Evolutionary conservation across 2,113 vertebrate species (phyloP).

Genomic region (Steatornis caripensis): DNA sequence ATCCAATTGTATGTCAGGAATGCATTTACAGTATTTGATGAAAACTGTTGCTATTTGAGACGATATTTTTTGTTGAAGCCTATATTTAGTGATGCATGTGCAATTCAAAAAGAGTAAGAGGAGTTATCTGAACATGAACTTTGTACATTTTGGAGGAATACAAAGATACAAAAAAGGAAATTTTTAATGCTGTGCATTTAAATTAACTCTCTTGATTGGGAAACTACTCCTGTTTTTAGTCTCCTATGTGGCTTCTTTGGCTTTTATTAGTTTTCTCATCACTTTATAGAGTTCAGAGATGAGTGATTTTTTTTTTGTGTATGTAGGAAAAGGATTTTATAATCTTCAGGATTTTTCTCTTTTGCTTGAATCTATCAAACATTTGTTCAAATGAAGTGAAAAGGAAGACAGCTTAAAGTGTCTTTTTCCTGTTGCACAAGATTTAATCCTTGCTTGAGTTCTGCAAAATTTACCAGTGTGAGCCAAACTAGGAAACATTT

Average conservation of each 20-base stretch:
- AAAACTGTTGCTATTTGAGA: not conserved
- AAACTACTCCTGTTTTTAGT: not conserved
- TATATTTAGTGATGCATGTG: not conserved
- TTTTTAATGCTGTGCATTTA: not conserved
- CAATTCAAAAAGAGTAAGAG: not conserved
- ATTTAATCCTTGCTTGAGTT: not conserved
- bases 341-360: not conserved
- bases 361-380: not conserved
- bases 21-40: not conserved
- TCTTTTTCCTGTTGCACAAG: not conserved
- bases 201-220: not conserved
- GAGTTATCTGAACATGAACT: not conserved
- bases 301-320: conserved; percentile 29
- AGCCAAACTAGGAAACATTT: conserved; percentile 19
- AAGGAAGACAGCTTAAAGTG: not conserved
- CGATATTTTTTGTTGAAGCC: not conserved
- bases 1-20: not conserved
- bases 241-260: not conserved
- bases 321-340: not conserved
- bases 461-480: not conserved
- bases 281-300: not conserved
- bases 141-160: not conserved
- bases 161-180: not conserved
- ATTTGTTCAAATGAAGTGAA: not conserved
- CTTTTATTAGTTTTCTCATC: not conserved